A percentile compares a stretch with the other conserved stretches of the same genome.
phyloP scores from a whole-genome alignment of 2,797 vertebrate species.

The Bryconaethiops microstoma region DNA sequence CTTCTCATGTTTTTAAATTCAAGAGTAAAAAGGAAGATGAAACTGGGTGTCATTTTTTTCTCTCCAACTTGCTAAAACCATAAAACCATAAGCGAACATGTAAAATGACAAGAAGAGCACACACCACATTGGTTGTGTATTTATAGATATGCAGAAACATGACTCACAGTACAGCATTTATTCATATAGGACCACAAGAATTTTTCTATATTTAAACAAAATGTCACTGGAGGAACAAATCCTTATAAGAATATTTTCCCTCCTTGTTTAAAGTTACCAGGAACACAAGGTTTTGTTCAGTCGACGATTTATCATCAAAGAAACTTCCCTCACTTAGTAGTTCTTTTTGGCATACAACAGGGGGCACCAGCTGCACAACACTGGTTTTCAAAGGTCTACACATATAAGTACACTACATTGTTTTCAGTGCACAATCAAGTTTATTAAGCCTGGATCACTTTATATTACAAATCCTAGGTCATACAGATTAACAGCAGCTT shows the following conservation, averaged over 20 bases:
- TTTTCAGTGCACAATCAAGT: too few relatives aligned
- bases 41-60: not conserved
- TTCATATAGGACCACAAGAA: too few relatives aligned
- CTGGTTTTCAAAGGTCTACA: not conserved
- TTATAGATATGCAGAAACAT: too few relatives aligned
- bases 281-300: too few relatives aligned
- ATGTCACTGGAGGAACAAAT: not conserved
- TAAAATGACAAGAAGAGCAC: not conserved
- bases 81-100: not conserved
- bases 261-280: too few relatives aligned
- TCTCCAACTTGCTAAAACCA: not conserved
- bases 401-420: too few relatives aligned
- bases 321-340: not conserved
- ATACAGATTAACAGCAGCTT: too few relatives aligned
- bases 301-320: not conserved
- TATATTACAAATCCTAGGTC: too few relatives aligned
- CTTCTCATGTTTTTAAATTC: not conserved
- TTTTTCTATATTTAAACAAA: not conserved
- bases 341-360: conserved; percentile 11
- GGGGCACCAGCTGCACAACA: conserved; percentile 1
- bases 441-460: too few relatives aligned
- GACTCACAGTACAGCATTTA: too few relatives aligned
- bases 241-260: too few relatives aligned
- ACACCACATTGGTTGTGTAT: not conserved
- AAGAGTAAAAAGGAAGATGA: not conserved